A percentile compares a stretch with the other conserved stretches of the same genome.
These are phyloP conservation scores for Zoanthus sociatus DNA, from an alignment of 92 coral and sea anemone genomes.

Conservation along the genomic window DNA sequence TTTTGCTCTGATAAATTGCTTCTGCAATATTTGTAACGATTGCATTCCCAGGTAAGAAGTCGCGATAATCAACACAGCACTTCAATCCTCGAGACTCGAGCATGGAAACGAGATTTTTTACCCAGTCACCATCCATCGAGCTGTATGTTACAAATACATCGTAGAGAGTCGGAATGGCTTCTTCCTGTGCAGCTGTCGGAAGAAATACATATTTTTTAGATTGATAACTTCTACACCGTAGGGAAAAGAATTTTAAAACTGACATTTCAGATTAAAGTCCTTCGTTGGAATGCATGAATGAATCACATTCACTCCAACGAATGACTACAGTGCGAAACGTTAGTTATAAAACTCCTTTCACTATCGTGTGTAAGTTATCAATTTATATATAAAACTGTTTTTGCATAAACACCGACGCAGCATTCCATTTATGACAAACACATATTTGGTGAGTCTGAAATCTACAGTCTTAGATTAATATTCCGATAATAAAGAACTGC, in stretches of 20 bases:
- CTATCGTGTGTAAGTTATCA: too few species aligned
- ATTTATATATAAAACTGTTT: too few species aligned
- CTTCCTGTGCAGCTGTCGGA: background rate
- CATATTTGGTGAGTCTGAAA: too few species aligned
- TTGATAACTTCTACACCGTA: background rate
- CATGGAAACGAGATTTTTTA: conserved; percentile 60
- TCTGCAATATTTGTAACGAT: conserved; percentile 82
- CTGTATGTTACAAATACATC: conserved; percentile 93
- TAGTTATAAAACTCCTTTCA: too few species aligned
- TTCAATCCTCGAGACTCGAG: conserved; percentile 75
- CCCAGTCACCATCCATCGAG: conserved; percentile 77
- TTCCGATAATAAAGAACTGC: too few species aligned
- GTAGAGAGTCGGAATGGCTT: conserved; percentile 36
- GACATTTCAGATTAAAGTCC: too few species aligned
- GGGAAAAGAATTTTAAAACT: background rate
- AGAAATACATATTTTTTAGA: background rate
- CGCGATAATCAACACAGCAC: conserved; percentile 81
- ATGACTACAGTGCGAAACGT: too few species aligned
- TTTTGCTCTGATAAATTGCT: conserved; percentile 77
- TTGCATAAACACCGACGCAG: too few species aligned
- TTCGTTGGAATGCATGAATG: background rate
- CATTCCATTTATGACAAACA: too few species aligned
- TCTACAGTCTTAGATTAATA: too few species aligned
- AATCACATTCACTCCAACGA: too few species aligned
- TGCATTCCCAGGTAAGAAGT: conserved; percentile 80